Evolutionary conservation across 2,797 vertebrate genomes (phyloP).

Genomic region (Lutjanus campechanus): DNA sequence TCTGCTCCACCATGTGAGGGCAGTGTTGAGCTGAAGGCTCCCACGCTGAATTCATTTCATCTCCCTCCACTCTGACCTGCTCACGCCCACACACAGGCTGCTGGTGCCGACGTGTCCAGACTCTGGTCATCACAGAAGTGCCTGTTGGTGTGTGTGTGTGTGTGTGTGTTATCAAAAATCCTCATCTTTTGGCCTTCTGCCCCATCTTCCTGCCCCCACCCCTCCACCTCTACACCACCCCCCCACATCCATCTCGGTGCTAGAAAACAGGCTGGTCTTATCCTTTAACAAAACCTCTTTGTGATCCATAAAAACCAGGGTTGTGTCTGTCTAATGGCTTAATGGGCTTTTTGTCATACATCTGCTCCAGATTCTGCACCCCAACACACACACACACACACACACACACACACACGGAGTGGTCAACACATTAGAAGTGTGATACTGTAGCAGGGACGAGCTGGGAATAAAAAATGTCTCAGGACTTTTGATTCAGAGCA

Average conservation of each 20-base stretch:
- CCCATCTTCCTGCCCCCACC: slow-evolving; percentile 2
- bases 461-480: background rate
- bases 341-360: slow-evolving; percentile 41
- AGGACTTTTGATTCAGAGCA: background rate
- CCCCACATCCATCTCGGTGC: background rate
- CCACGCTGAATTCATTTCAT: background rate
- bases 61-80: slow-evolving; percentile 39
- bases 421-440: background rate
- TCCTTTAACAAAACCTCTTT: slow-evolving; percentile 60
- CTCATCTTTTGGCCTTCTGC: slow-evolving; percentile 52
- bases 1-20: slow-evolving; percentile 75
- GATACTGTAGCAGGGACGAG: background rate
- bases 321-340: slow-evolving; percentile 35
- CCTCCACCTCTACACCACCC: background rate
- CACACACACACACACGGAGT: background rate
- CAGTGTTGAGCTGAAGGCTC: slow-evolving; percentile 78
- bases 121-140: slow-evolving; percentile 39
- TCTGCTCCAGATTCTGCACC: background rate
- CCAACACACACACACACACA: background rate
- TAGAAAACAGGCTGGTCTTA: slow-evolving; percentile 35
- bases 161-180: slow-evolving; percentile 52
- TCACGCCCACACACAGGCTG: slow-evolving; percentile 47
- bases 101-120: slow-evolving; percentile 35
- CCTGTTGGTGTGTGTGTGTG: slow-evolving; percentile 17
- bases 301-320: slow-evolving; percentile 32